Percentiles rank a stretch among this genome's conserved stretches.
These are phyloP conservation scores for Polydrusus tereticollis DNA, from an alignment of 2,888 invertebrate species.

Conservation along the genomic window DNA sequence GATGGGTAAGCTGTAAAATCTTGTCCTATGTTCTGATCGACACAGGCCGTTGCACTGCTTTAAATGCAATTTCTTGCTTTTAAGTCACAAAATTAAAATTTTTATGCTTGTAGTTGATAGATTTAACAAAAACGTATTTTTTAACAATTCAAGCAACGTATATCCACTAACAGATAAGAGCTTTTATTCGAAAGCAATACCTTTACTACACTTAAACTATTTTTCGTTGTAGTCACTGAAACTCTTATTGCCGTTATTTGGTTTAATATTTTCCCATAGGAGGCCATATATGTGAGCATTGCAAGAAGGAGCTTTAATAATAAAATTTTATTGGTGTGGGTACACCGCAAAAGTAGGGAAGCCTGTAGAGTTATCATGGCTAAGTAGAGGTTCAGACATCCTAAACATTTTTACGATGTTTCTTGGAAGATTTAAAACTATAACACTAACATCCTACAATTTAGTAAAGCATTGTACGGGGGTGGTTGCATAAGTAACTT, in stretches of 20 bases:
- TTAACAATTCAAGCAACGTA: not conserved
- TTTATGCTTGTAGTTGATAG: too few relatives aligned
- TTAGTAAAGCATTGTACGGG: too few relatives aligned
- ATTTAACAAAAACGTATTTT: not conserved
- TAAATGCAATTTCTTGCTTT: too few relatives aligned
- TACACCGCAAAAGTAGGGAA: not conserved
- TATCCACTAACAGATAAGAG: not conserved
- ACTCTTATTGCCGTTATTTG: conserved; percentile 3
- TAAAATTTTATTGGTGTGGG: conserved; percentile 11
- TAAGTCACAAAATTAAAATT: too few relatives aligned
- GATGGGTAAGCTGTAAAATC: too few relatives aligned
- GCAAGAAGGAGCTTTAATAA: conserved; percentile 3
- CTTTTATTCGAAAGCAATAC: conserved; percentile 1
- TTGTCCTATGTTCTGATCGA: too few relatives aligned
- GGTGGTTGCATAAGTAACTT: too few relatives aligned
- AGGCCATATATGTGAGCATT: conserved; percentile 1
- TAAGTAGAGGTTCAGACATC: not conserved
- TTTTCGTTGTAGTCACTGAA: conserved; percentile 4
- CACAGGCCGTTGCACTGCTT: too few relatives aligned
- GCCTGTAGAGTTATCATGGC: conserved; percentile 1
- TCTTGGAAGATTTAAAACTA: not conserved
- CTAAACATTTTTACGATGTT: not conserved
- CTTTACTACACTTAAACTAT: not conserved
- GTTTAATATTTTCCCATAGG: conserved; percentile 12
- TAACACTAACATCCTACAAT: too few relatives aligned